Conservation (phyloP, 2,888 invertebrate species). For the Achlya flavicornis region DNA sequence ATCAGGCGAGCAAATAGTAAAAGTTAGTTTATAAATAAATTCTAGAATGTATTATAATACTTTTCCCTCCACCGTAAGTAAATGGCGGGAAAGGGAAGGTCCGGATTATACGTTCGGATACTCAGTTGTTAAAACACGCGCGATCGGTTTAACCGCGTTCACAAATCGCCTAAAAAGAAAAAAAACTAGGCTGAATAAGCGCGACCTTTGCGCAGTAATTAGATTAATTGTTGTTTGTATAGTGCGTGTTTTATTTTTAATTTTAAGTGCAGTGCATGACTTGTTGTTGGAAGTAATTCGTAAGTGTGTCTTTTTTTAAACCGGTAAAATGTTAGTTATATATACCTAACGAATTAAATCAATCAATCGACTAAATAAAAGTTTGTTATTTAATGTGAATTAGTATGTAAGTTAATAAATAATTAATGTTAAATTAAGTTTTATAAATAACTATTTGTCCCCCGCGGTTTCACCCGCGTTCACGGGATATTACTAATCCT, state of each 20-base stretch:
- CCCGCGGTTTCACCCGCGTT: too few species aligned
- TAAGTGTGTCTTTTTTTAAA: neutral
- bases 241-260: constrained; percentile 3
- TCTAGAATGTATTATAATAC: constrained; percentile 1
- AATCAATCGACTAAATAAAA: too few species aligned
- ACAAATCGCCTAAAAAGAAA: neutral
- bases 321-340: too few species aligned
- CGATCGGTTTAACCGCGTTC: constrained; percentile 5
- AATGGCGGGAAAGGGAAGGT: constrained; percentile 8
- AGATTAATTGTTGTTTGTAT: neutral
- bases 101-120: neutral
- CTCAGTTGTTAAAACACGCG: neutral
- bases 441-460: too few species aligned
- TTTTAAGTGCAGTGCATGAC: constrained; percentile 4
- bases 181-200: neutral
- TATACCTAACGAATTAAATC: too few species aligned
- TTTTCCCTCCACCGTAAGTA: constrained; percentile 2
- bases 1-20: neutral
- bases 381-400: too few species aligned
- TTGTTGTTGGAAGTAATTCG: constrained; percentile 6
- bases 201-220: neutral
- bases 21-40: constrained; percentile 6
- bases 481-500: too few species aligned
- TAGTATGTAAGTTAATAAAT: too few species aligned
- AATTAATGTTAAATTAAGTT: too few species aligned